A percentile compares a stretch with the other conserved stretches of the same genome.
Conservation (phyloP, 2,888 invertebrate genomes). For the Eilema sororculum region DNA sequence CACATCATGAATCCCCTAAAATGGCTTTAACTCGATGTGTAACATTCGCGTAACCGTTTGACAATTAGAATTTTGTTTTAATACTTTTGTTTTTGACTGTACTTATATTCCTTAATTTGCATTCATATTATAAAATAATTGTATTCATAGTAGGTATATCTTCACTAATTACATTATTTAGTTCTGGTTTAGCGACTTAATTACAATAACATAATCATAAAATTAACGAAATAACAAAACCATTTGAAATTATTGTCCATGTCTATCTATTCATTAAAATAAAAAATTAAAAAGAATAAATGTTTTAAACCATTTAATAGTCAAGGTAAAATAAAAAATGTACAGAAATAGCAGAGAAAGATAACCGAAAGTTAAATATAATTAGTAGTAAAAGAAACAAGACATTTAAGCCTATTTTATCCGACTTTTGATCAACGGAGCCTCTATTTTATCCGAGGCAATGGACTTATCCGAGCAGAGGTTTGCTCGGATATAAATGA, state of each 20-base stretch:
- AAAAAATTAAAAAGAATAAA: background rate
- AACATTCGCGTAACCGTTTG: no score
- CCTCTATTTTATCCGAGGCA: no score
- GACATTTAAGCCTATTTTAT: no score
- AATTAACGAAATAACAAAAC: background rate
- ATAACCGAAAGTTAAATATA: background rate
- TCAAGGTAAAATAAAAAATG: background rate
- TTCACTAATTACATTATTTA: slow-evolving; percentile 5
- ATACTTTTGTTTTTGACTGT: background rate
- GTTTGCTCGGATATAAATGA: no score
- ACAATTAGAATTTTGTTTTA: no score
- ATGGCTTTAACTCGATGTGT: no score
- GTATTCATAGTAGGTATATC: background rate
- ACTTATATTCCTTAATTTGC: slow-evolving; percentile 2
- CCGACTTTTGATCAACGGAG: no score
- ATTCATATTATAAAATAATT: background rate
- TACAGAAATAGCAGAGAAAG: background rate
- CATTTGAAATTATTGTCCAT: background rate
- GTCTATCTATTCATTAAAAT: background rate
- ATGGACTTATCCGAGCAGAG: no score
- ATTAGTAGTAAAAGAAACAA: no score
- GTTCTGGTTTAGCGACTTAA: slow-evolving; percentile 2
- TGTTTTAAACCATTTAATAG: background rate
- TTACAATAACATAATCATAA: background rate
- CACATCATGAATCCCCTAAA: no score